Percentiles rank a stretch among this genome's conserved stretches.
phyloP scores from a whole-genome alignment of 2,113 vertebrate species.

The human region GRCh38 chr9:30500001-30500500 shows the following conservation, averaged over 20 bases:
- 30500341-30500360: neutral
- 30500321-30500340: neutral
- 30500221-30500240: neutral
- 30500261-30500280: neutral
- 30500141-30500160: neutral
- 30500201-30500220: neutral
- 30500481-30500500: neutral
- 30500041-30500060: neutral
- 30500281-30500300: neutral
- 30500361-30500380: constrained; percentile 38
- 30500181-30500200: neutral
- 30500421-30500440: neutral
- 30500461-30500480: neutral
- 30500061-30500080: neutral
- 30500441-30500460: constrained; percentile 5
- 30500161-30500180: neutral
- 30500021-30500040: neutral
- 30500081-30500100: neutral
- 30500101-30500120: constrained; percentile 19
- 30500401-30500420: constrained; percentile 19
- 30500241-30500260: neutral
- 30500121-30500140: neutral
- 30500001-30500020: neutral
- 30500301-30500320: constrained; percentile 3
- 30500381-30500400: constrained; percentile 11